These are phyloP conservation scores for Hypolimnas misippus DNA, from an alignment of 2,888 invertebrate species.

Conservation along the genomic window DNA sequence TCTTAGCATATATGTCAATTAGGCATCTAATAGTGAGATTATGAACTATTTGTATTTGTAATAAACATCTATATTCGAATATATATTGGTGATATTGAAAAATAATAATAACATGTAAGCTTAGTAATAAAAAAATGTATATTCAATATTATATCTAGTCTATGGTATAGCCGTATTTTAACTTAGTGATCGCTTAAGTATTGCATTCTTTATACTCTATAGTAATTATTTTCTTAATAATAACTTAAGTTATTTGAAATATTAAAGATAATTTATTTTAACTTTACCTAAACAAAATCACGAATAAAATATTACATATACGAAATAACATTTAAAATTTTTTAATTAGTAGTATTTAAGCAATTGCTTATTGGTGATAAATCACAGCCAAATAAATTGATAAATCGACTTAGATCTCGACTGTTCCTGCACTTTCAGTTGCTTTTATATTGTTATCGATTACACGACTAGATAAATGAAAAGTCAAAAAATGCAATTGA, in stretches of 20 bases:
- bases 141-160: conserved; percentile 7
- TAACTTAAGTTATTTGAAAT: not conserved
- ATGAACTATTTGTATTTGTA: not conserved
- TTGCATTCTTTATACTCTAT: not conserved
- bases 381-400: too few species aligned
- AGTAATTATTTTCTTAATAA: not conserved
- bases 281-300: too few species aligned
- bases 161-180: not conserved
- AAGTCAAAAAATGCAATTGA: too few species aligned
- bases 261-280: too few species aligned
- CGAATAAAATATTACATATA: too few species aligned
- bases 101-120: not conserved
- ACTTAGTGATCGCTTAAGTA: not conserved
- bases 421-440: too few species aligned
- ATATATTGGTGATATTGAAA: conserved; percentile 1
- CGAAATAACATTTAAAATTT: too few species aligned
- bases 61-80: not conserved
- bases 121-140: not conserved
- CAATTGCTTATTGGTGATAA: too few species aligned
- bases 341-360: too few species aligned
- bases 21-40: conserved; percentile 3
- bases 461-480: too few species aligned
- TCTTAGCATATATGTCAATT: conserved; percentile 2
- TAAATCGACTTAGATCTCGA: too few species aligned
- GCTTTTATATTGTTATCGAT: too few species aligned